A percentile compares a stretch with the other conserved stretches of the same genome.
phyloP scores from a whole-genome alignment of 2,113 vertebrate genomes.

The Lophotis ruficrista region DNA sequence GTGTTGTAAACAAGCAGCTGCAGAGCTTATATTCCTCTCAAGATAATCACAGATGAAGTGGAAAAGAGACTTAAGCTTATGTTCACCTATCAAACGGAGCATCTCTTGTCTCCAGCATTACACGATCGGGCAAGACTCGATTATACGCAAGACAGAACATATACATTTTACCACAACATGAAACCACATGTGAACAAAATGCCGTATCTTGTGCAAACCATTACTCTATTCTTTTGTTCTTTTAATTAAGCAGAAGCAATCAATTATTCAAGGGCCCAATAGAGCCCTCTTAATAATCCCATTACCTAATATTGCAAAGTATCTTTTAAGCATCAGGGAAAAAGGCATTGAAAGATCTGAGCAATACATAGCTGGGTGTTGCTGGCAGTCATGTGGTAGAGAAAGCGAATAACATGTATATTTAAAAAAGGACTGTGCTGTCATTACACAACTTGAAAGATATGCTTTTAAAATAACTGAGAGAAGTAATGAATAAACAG shows the following conservation, averaged over 20 bases:
- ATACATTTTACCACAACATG: neutral
- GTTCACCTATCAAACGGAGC: neutral
- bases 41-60: neutral
- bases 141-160: neutral
- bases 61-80: neutral
- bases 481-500: constrained; percentile 22
- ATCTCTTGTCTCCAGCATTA: neutral
- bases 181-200: neutral
- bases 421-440: neutral
- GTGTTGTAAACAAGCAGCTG: constrained; percentile 3
- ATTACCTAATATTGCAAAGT: neutral
- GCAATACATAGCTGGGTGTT: constrained; percentile 8
- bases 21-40: neutral
- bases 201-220: neutral
- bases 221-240: neutral
- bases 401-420: neutral
- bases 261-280: neutral
- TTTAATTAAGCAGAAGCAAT: constrained; percentile 29
- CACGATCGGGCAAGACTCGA: neutral
- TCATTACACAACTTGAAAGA: constrained; percentile 40
- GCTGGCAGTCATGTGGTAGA: neutral
- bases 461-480: constrained; percentile 29
- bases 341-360: neutral
- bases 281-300: neutral
- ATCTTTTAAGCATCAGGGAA: neutral